These are phyloP conservation scores for Serrognathus titanus DNA, from an alignment of 2,888 invertebrate genomes.

Conservation along the genomic window DNA sequence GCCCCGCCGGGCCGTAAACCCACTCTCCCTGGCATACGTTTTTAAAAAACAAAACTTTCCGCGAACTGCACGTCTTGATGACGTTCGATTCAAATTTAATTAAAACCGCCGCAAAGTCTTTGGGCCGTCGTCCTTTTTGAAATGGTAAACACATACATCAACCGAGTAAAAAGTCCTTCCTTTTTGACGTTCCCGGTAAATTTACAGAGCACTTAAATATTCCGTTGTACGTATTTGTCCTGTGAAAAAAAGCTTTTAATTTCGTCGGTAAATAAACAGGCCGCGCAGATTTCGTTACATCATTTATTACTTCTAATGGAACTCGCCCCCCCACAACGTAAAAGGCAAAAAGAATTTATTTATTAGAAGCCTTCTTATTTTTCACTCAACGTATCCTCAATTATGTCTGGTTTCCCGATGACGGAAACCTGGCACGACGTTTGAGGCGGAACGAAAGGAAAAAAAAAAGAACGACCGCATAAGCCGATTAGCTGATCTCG, in stretches of 20 bases:
- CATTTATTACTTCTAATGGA: constrained; percentile 45
- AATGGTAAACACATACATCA: no score
- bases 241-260: constrained; percentile 26
- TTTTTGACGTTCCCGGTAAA: background rate
- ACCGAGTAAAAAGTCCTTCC: no score
- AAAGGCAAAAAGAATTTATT: constrained; percentile 29
- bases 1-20: no score
- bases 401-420: constrained; percentile 13
- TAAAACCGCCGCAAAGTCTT: no score
- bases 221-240: background rate
- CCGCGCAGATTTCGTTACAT: constrained; percentile 40
- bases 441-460: background rate
- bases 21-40: no score
- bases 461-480: constrained; percentile 19
- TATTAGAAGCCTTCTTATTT: constrained; percentile 16
- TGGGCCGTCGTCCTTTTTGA: no score
- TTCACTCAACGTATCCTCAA: constrained; percentile 17
- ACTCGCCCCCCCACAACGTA: constrained; percentile 14
- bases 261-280: constrained; percentile 35
- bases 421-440: constrained; percentile 2
- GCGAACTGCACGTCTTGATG: no score
- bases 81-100: no score
- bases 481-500: constrained; percentile 37
- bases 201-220: background rate
- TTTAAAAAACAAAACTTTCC: no score